phyloP scores from a whole-genome alignment of 2,888 invertebrate species.

The Adelognathus sp. region DNA sequence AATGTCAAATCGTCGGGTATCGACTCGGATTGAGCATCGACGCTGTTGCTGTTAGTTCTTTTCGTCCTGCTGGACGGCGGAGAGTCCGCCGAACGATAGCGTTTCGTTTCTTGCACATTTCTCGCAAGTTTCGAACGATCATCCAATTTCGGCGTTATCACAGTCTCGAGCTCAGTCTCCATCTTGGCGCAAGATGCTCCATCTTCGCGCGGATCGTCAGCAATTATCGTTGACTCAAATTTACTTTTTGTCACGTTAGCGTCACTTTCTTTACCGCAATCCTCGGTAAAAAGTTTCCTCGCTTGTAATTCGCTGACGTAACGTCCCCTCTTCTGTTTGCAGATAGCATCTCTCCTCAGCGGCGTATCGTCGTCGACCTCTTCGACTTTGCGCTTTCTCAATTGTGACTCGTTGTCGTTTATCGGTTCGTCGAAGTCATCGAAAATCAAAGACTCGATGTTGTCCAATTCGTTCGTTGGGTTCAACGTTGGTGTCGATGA shows the following conservation, averaged over 20 bases:
- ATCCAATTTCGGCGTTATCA: background rate
- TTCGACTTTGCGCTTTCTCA: constrained; percentile 58
- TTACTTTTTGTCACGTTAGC: background rate
- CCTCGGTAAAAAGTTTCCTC: constrained; percentile 66
- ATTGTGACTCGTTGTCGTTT: constrained; percentile 21
- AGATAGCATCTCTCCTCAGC: constrained; percentile 44
- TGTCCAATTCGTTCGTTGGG: constrained; percentile 16
- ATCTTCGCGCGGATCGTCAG: no score
- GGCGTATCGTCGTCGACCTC: constrained; percentile 67
- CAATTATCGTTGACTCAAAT: background rate
- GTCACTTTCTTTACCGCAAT: constrained; percentile 51
- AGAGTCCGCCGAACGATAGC: background rate
- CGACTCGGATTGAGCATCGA: constrained; percentile 46
- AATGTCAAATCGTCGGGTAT: constrained; percentile 62
- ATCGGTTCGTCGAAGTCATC: constrained; percentile 26
- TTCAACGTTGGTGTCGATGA: constrained; percentile 50
- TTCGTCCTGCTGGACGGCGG: background rate
- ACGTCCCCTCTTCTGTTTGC: constrained; percentile 68
- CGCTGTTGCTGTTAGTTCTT: background rate
- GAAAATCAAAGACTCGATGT: constrained; percentile 40
- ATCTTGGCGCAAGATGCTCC: background rate
- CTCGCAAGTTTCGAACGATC: background rate
- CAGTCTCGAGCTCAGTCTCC: background rate
- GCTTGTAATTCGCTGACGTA: constrained; percentile 66
- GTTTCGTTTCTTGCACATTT: background rate